Percentiles rank a stretch among this genome's conserved stretches.
Conservation (phyloP, 2,113 vertebrate species). For the Melanocharis versteri region DNA sequence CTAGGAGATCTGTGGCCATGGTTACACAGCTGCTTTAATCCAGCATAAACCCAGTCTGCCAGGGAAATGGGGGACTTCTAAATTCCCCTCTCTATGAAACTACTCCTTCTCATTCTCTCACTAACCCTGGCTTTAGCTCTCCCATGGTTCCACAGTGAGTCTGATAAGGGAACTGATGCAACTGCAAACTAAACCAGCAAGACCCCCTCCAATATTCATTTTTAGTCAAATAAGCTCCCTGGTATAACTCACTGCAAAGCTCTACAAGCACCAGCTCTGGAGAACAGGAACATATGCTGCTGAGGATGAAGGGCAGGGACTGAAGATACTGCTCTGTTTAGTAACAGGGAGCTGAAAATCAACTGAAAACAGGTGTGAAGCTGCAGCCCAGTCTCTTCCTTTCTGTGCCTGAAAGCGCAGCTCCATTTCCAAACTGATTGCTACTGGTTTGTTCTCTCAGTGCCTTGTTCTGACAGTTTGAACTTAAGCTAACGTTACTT, state of each 20-base stretch:
- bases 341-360: background rate
- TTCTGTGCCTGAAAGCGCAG: background rate
- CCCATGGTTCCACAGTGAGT: background rate
- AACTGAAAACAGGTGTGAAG: background rate
- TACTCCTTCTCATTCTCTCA: background rate
- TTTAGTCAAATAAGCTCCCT: background rate
- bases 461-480: background rate
- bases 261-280: background rate
- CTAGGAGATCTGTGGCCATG: constrained; percentile 52
- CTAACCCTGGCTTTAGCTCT: background rate
- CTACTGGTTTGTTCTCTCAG: background rate
- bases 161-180: background rate
- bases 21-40: constrained; percentile 58
- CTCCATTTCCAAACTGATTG: background rate
- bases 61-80: background rate
- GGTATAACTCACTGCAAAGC: background rate
- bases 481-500: background rate
- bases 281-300: background rate
- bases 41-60: constrained; percentile 32
- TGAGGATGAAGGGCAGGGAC: background rate
- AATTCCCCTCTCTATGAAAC: constrained; percentile 9
- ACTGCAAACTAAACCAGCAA: background rate
- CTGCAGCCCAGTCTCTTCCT: background rate
- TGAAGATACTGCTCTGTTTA: background rate
- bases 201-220: background rate